Evolutionary conservation across 35 echinoderm and acorn worm species (phyloP).

Genomic region (Heliocidaris erythrogramma): DNA sequence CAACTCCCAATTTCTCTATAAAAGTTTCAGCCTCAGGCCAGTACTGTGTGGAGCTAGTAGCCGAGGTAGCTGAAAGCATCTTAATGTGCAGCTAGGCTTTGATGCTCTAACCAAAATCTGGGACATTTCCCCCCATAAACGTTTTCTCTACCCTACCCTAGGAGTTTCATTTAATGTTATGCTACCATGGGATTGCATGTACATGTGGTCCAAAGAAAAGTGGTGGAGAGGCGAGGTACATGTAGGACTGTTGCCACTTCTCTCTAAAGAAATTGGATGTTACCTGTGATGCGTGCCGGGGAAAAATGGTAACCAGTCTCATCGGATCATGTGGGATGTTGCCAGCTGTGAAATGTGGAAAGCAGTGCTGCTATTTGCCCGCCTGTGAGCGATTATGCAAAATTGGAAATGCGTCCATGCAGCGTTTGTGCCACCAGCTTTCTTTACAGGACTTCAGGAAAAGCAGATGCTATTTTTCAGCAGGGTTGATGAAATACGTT

Average conservation of each 20-base stretch:
- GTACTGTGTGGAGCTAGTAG: background rate
- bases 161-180: background rate
- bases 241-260: background rate
- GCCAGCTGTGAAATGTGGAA: background rate
- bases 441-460: background rate
- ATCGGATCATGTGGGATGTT: background rate
- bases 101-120: background rate
- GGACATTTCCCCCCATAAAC: background rate
- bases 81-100: background rate
- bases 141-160: background rate
- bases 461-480: background rate
- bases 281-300: background rate
- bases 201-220: background rate
- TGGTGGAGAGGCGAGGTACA: background rate
- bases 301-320: background rate
- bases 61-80: background rate
- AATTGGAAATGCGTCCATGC: background rate
- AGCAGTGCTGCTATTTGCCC: no score
- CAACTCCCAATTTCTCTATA: constrained; percentile 1
- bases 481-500: background rate
- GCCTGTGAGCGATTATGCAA: background rate
- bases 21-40: background rate
- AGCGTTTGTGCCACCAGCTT: background rate
- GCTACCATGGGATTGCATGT: background rate
- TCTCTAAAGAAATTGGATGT: background rate